Conservation (phyloP, 2,797 vertebrate genomes). For the Graptemys geographica region DNA sequence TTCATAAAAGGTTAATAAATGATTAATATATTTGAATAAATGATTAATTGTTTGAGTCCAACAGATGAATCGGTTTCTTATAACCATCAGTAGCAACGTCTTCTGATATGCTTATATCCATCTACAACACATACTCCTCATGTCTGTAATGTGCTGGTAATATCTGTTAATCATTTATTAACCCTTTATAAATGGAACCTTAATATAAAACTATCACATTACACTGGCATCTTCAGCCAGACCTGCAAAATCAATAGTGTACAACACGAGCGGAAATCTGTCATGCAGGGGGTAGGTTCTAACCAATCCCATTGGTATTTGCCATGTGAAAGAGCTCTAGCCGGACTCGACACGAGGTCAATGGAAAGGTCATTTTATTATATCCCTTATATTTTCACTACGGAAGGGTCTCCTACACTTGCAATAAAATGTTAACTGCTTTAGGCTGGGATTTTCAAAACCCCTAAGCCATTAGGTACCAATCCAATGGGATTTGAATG, state of each 20-base stretch:
- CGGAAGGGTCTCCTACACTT: slow-evolving; percentile 1
- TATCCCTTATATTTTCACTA: slow-evolving; percentile 8
- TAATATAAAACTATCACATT: not conserved
- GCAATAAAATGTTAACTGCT: slow-evolving; percentile 39
- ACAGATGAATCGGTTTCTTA: slow-evolving; percentile 32
- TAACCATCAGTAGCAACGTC: slow-evolving; percentile 41
- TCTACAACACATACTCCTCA: slow-evolving; percentile 49
- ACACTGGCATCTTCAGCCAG: not conserved
- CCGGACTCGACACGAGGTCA: slow-evolving; percentile 19
- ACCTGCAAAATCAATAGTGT: fast-evolving
- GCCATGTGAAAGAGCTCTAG: not conserved
- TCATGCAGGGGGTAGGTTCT: not conserved
- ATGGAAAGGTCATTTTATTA: slow-evolving; percentile 44
- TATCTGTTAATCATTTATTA: slow-evolving; percentile 40
- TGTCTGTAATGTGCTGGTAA: not conserved
- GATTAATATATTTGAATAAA: slow-evolving; percentile 58
- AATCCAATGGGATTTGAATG: not conserved
- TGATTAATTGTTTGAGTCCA: not conserved
- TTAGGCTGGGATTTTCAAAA: slow-evolving; percentile 49
- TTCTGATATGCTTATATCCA: slow-evolving; percentile 8
- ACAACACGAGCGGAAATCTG: not conserved
- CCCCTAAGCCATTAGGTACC: slow-evolving; percentile 15
- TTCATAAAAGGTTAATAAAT: slow-evolving; percentile 37
- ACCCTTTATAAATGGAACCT: not conserved
- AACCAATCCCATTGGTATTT: slow-evolving; percentile 26